Percentiles rank a stretch among this genome's conserved stretches.
Conservation (phyloP, 2,888 invertebrate species). For the Drosophila mulleri region DNA sequence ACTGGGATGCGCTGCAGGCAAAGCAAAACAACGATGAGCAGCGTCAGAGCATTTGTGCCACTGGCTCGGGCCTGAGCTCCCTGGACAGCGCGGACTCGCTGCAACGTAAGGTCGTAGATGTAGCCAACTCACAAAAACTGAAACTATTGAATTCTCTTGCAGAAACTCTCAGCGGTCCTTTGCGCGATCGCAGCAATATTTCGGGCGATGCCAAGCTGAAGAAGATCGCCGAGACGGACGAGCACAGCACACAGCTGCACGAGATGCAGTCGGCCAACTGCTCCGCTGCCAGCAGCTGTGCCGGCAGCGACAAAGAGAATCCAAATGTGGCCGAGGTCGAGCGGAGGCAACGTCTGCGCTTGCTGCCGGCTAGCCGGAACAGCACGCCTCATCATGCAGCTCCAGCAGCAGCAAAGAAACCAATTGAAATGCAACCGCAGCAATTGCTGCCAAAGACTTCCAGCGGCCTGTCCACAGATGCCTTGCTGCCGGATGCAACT, state of each 20-base stretch:
- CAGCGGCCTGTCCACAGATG: slow-evolving; percentile 47
- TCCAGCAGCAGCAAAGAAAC: neutral
- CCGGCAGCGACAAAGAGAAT: slow-evolving; percentile 77
- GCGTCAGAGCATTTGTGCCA: slow-evolving; percentile 40
- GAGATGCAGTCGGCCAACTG: slow-evolving; percentile 42
- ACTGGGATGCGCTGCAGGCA: slow-evolving; percentile 79
- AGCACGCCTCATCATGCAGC: slow-evolving; percentile 77
- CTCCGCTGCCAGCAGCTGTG: slow-evolving; percentile 62
- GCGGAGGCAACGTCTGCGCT: slow-evolving; percentile 63
- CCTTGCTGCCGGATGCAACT: slow-evolving; percentile 7
- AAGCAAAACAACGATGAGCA: slow-evolving; percentile 64
- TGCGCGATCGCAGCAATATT: slow-evolving; percentile 77
- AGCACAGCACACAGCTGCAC: slow-evolving; percentile 27
- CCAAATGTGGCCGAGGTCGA: slow-evolving; percentile 51
- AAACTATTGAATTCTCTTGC: neutral
- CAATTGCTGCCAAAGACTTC: slow-evolving; percentile 51
- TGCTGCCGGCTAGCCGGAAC: slow-evolving; percentile 74
- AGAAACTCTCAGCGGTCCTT: slow-evolving; percentile 61
- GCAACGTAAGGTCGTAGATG: slow-evolving; percentile 41
- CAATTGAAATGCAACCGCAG: slow-evolving; percentile 25
- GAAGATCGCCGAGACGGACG: slow-evolving; percentile 77
- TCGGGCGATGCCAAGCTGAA: slow-evolving; percentile 68
- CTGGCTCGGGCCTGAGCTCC: slow-evolving; percentile 37
- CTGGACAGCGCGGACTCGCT: slow-evolving; percentile 60
- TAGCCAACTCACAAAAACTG: neutral